Base-by-base conservation (phyloP, 2,888 invertebrate species). In the Drosophila flavopinicola region DNA sequence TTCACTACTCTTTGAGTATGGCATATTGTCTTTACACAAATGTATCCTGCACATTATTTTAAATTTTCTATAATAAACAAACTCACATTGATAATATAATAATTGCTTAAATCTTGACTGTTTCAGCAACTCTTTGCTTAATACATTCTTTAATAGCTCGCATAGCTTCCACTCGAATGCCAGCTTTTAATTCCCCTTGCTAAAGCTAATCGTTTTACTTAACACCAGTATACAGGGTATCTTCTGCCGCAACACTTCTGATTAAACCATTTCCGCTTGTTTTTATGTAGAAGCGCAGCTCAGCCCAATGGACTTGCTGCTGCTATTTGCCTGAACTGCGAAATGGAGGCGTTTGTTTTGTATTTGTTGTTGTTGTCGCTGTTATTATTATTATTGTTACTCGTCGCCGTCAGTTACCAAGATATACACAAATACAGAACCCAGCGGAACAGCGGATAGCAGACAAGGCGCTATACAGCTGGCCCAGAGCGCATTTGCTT, bases 401-500 rank as follows among this genome's bases (percentile, higher is more conserved):
- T 68, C 70, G 74, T 52, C 60, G 71, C 69, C 73, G 37, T 72
- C 66, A 58, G 69, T 51, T 69, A 47, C 58, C 35, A 42, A 54
- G 75, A 57, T 57, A 68, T 49, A 57, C 49, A 53, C 56, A 69
- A 54, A 75, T 44, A 52, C 38, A 25, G 27, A 39, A 9, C 25
- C 29, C 51, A 41, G 42, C 7, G 52, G n/a, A n/a, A n/a, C n/a
- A 39, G 27, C 27, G 13, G 6, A 2, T 38, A 44, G 15, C 32
- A 53, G 47, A 42, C 33, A 63, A 51, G 15, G 30, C 44, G 66
- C 59, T 27, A 20, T 15, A 39, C 32, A 17, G 52, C 68, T 72
- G 64, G 60, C 82, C 73, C 80, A 48, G 39, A 78, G 72, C 77
- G 52, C 77, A 65, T 59, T 68, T 78, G 54, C 54, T 72, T 86